Evolutionary conservation across 2,888 invertebrate species (phyloP).

Genomic region (Amiota mariae): DNA sequence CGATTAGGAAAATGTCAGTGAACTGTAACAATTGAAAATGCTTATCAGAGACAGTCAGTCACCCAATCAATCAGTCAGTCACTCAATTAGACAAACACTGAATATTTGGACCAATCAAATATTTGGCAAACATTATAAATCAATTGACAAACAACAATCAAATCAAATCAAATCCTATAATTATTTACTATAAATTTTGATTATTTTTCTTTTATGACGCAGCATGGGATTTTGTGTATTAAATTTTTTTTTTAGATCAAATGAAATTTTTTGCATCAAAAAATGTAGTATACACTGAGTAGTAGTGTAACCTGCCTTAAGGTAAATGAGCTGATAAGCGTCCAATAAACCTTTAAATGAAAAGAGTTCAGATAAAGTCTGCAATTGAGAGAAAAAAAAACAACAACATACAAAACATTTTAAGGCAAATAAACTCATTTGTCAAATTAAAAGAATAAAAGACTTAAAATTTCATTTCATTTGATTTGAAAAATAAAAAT

Average conservation of each 20-base stretch:
- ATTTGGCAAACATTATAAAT: conserved; percentile 7
- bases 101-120: neutral
- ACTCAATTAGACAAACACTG: too few relatives aligned
- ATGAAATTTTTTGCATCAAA: too few relatives aligned
- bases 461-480: neutral
- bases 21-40: too few relatives aligned
- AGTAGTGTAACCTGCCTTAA: neutral
- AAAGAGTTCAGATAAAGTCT: conserved; percentile 7
- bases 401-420: neutral
- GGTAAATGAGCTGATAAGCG: conserved; percentile 30
- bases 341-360: conserved; percentile 16
- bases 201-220: neutral
- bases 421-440: conserved; percentile 17
- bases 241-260: too few relatives aligned
- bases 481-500: neutral
- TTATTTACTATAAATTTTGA: neutral
- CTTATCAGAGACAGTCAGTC: too few relatives aligned
- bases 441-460: neutral
- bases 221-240: neutral
- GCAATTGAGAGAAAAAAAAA: neutral
- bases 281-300: too few relatives aligned
- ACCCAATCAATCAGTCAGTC: too few relatives aligned
- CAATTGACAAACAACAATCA: neutral
- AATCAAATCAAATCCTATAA: too few relatives aligned
- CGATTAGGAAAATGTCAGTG: too few relatives aligned